Evolutionary conservation across 2,797 vertebrate genomes (phyloP).

Genomic region (Syncerus caffer): DNA sequence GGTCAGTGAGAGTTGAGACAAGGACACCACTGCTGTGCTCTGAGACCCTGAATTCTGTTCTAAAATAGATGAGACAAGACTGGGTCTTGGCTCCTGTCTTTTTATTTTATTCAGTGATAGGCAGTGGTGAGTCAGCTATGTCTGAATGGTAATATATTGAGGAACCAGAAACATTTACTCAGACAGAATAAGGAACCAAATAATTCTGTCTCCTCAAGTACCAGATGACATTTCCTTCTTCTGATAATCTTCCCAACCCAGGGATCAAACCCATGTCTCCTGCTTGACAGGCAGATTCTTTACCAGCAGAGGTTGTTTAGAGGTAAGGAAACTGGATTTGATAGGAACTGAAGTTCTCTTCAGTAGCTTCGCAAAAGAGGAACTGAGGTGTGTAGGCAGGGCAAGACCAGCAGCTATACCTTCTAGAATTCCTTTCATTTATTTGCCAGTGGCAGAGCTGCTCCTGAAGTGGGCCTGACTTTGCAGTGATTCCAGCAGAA

Average conservation of each 20-base stretch:
- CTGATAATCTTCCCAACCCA: neutral
- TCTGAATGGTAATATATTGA: neutral
- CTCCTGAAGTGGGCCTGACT: conserved; percentile 7
- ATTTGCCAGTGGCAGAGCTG: neutral
- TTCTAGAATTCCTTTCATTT: neutral
- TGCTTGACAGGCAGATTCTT: neutral
- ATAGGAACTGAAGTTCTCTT: neutral
- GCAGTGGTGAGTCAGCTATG: neutral
- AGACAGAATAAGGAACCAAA: neutral
- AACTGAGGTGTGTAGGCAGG: neutral
- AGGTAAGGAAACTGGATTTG: neutral
- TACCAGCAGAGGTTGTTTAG: neutral
- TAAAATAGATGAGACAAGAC: conserved; percentile 5
- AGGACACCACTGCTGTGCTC: neutral
- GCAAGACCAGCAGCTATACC: neutral
- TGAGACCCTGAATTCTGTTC: conserved; percentile 24
- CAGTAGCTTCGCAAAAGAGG: neutral
- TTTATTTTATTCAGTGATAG: neutral
- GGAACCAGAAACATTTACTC: neutral
- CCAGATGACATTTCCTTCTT: neutral
- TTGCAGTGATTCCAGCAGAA: neutral
- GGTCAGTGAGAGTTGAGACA: neutral
- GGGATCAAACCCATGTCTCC: neutral
- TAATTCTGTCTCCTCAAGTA: neutral
- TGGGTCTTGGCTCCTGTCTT: neutral